Conservation (phyloP, 2,888 invertebrate species). For the Liodrosophila aerea region DNA sequence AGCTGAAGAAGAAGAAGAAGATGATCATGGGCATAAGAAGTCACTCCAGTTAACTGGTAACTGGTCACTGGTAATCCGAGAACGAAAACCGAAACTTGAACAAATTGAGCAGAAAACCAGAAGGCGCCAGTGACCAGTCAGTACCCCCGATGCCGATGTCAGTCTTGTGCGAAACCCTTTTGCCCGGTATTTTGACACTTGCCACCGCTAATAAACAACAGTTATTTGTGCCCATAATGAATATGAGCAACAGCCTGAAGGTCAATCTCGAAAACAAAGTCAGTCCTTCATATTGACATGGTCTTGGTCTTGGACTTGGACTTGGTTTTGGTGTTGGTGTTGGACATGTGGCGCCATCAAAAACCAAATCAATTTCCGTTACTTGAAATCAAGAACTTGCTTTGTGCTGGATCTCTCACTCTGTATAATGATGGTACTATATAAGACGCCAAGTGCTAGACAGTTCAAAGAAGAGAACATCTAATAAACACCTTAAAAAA, state of each 20-base stretch:
- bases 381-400: conserved; percentile 6
- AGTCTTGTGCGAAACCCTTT: conserved; percentile 30
- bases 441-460: too few species aligned
- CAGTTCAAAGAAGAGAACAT: conserved; percentile 10
- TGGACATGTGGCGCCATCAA: conserved; percentile 59
- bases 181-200: conserved; percentile 76
- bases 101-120: conserved; percentile 82
- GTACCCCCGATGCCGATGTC: not conserved
- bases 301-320: too few species aligned
- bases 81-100: conserved; percentile 55
- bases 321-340: too few species aligned
- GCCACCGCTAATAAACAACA: conserved; percentile 70
- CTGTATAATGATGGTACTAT: not conserved
- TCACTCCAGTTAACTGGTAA: conserved; percentile 66
- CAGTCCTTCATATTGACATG: conserved; percentile 56
- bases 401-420: conserved; percentile 1
- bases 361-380: conserved; percentile 31
- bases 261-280: conserved; percentile 58
- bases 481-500: conserved; percentile 46
- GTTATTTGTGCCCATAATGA: conserved; percentile 75
- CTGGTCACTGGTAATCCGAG: conserved; percentile 62
- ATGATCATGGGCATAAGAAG: conserved; percentile 47
- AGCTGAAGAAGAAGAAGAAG: too few species aligned
- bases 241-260: conserved; percentile 77
- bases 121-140: conserved; percentile 73